Percentiles rank a stretch among this genome's conserved stretches.
phyloP scores from a whole-genome alignment of 2,888 invertebrate genomes.

The Ectemnius continuus region DNA sequence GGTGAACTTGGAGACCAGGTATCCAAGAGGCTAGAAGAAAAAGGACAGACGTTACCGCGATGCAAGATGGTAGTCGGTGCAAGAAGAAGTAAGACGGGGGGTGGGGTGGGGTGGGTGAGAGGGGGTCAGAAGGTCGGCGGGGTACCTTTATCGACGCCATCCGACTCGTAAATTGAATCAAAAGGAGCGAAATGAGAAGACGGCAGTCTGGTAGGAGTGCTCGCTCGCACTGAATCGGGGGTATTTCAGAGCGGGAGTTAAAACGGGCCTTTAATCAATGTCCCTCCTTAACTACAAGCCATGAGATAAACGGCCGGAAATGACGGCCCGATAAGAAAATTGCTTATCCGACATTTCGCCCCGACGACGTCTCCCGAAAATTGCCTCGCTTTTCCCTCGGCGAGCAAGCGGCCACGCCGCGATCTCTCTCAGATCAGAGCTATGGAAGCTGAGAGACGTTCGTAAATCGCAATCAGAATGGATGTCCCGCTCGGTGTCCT shows the following conservation, averaged over 20 bases:
- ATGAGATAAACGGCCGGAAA: constrained; percentile 76
- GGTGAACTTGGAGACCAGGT: constrained; percentile 19
- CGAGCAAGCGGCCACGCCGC: constrained; percentile 40
- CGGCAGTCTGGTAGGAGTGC: constrained; percentile 13
- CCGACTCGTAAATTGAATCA: constrained; percentile 75
- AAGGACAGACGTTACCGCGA: constrained; percentile 47
- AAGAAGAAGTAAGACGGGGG: constrained; percentile 21
- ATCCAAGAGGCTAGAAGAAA: constrained; percentile 32
- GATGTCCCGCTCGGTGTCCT: constrained; percentile 45
- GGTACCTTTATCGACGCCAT: constrained; percentile 64
- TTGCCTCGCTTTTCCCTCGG: constrained; percentile 63
- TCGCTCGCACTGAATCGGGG: constrained; percentile 12
- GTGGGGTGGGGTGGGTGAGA: constrained; percentile 23
- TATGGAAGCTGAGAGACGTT: constrained; percentile 7
- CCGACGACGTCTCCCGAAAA: constrained; percentile 59
- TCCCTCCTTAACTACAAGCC: constrained; percentile 71
- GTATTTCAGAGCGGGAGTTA: constrained; percentile 69
- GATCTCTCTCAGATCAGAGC: too few species aligned
- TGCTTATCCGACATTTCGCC: constrained; percentile 66
- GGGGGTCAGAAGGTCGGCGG: constrained; percentile 44
- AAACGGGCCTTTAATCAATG: constrained; percentile 74
- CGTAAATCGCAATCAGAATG: constrained; percentile 62
- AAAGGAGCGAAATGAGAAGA: constrained; percentile 71
- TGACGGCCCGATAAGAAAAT: constrained; percentile 75
- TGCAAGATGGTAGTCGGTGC: constrained; percentile 30